phyloP scores from a whole-genome alignment of 2,797 vertebrate genomes.

The Lateolabrax maculatus region DNA sequence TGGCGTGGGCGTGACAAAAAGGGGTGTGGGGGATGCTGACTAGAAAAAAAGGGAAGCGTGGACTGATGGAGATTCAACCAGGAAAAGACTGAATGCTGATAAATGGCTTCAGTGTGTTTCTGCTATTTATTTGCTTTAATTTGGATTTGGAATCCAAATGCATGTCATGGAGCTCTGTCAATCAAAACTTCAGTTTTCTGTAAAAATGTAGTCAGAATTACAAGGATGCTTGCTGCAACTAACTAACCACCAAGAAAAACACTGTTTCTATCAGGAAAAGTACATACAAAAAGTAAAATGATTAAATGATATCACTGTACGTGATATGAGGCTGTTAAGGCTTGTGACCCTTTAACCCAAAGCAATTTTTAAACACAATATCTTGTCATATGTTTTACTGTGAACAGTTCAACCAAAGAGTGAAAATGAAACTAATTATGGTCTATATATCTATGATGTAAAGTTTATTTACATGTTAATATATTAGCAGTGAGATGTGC shows the following conservation, averaged over 20 bases:
- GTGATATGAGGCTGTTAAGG: not conserved
- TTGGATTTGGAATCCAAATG: conserved; percentile 18
- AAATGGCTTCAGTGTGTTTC: conserved; percentile 3
- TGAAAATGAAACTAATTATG: too few species aligned
- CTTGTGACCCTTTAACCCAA: not conserved
- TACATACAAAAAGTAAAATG: not conserved
- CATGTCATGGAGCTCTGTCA: conserved; percentile 1
- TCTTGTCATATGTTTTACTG: not conserved
- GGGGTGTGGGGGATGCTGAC: conserved; percentile 2
- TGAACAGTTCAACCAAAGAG: not conserved
- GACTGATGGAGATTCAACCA: conserved; percentile 16
- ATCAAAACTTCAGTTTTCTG: not conserved
- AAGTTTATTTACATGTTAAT: not conserved
- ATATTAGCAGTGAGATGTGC: not conserved
- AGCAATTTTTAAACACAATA: not conserved
- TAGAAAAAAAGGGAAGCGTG: conserved; percentile 2
- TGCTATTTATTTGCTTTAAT: conserved; percentile 32
- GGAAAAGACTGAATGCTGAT: conserved; percentile 1
- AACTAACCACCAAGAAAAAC: not conserved
- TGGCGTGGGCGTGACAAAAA: conserved; percentile 19
- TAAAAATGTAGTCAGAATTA: not conserved
- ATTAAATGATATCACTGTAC: not conserved
- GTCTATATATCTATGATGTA: not conserved
- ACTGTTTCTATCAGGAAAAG: not conserved
- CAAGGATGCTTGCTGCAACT: not conserved